Evolutionary conservation across 35 echinoderm and acorn worm genomes (phyloP).

Genomic region (Strongylocentrotus purpuratus): DNA sequence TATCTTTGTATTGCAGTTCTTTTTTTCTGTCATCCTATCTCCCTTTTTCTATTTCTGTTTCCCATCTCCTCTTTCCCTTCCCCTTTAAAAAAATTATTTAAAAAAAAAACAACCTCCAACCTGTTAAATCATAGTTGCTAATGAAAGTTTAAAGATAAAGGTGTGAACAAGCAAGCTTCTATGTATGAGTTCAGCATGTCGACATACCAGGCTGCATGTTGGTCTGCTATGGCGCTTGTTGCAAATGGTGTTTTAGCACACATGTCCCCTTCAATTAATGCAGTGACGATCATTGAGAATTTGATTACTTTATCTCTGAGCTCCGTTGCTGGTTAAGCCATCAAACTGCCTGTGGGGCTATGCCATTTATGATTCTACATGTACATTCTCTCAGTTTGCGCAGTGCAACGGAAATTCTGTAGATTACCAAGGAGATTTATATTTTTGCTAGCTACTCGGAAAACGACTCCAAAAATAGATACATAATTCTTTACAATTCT

Average conservation of each 20-base stretch:
- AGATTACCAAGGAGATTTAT: background rate
- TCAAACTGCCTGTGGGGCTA: background rate
- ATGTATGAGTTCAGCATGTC: background rate
- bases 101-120: background rate
- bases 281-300: background rate
- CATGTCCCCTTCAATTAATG: slow-evolving; percentile 10
- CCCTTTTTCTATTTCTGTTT: background rate
- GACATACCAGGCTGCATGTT: background rate
- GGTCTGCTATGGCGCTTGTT: background rate
- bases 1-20: background rate
- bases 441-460: background rate
- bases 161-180: background rate
- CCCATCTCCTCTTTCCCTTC: background rate
- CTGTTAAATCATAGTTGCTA: background rate
- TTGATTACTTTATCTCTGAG: slow-evolving; percentile 4
- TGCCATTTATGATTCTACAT: background rate
- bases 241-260: background rate
- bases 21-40: background rate
- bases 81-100: background rate
- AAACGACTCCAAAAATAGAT: background rate
- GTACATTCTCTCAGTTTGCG: background rate
- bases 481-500: background rate
- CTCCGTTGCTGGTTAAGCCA: background rate
- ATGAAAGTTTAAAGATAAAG: background rate
- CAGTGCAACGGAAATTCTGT: background rate